Conservation (phyloP, 2,113 vertebrate species). For the Pristiophorus japonicus region DNA sequence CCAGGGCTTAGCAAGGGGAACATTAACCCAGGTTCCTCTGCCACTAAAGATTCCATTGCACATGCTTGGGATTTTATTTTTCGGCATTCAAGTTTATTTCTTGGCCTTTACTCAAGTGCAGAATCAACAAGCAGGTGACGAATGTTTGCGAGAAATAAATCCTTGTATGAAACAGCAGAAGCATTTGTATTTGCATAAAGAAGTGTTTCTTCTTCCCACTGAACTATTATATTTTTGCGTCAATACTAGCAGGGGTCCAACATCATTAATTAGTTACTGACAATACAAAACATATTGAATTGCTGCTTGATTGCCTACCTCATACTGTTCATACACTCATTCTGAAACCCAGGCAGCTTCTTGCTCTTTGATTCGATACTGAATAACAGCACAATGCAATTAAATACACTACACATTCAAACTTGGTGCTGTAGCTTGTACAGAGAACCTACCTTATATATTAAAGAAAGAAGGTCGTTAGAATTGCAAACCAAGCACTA, state of each 20-base stretch:
- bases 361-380: background rate
- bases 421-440: background rate
- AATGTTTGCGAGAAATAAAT: background rate
- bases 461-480: background rate
- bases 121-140: slow-evolving; percentile 8
- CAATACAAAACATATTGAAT: slow-evolving; percentile 13
- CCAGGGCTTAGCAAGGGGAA: too few relatives aligned
- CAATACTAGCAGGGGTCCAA: slow-evolving; percentile 3
- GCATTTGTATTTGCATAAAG: background rate
- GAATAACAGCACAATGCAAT: background rate
- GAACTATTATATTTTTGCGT: background rate
- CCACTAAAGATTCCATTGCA: too few relatives aligned
- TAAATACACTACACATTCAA: background rate
- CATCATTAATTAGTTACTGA: slow-evolving; percentile 32
- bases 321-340: background rate
- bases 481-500: background rate
- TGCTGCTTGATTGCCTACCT: slow-evolving; percentile 13
- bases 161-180: background rate
- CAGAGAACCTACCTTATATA: background rate
- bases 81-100: background rate
- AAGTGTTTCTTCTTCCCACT: slow-evolving; percentile 16
- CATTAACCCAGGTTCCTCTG: too few relatives aligned
- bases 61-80: too few relatives aligned
- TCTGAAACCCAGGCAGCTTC: background rate
- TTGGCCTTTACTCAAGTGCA: background rate